Conservation (phyloP, 2,888 invertebrate genomes). For the Acrocera orbiculus region DNA sequence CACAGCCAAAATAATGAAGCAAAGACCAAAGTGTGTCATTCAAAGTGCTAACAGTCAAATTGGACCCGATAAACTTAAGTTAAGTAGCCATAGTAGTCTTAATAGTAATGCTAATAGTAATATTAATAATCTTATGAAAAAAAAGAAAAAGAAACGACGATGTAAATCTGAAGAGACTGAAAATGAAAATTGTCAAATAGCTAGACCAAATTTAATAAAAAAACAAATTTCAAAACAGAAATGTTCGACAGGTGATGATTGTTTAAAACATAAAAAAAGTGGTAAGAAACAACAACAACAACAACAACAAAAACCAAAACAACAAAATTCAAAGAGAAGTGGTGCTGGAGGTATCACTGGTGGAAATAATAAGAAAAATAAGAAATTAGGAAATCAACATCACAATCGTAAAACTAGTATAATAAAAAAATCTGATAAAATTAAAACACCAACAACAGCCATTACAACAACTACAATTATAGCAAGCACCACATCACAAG, state of each 20-base stretch:
- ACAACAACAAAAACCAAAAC: slow-evolving; percentile 5
- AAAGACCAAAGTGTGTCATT: slow-evolving; percentile 29
- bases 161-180: slow-evolving; percentile 25
- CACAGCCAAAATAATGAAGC: slow-evolving; percentile 29
- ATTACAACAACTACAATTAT: slow-evolving; percentile 4
- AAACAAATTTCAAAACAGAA: slow-evolving; percentile 13
- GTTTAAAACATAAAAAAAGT: slow-evolving; percentile 2
- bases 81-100: slow-evolving; percentile 14
- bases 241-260: slow-evolving; percentile 5
- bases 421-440: slow-evolving; percentile 7
- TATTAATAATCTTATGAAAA: slow-evolving; percentile 14
- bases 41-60: slow-evolving; percentile 10
- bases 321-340: slow-evolving; percentile 7
- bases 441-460: background rate
- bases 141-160: slow-evolving; percentile 23
- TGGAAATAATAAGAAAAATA: slow-evolving; percentile 13
- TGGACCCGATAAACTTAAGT: slow-evolving; percentile 5
- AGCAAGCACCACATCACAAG: slow-evolving; percentile 10
- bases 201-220: slow-evolving; percentile 17
- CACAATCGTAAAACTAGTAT: slow-evolving; percentile 13
- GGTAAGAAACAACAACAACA: slow-evolving; percentile 10
- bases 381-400: slow-evolving; percentile 12
- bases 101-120: slow-evolving; percentile 13
- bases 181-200: slow-evolving; percentile 21
- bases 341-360: slow-evolving; percentile 5